Percentiles rank a stretch among this genome's conserved stretches.
Evolutionary conservation across 2,888 invertebrate genomes (phyloP).

Genomic region (Neoitamus cyanurus): DNA sequence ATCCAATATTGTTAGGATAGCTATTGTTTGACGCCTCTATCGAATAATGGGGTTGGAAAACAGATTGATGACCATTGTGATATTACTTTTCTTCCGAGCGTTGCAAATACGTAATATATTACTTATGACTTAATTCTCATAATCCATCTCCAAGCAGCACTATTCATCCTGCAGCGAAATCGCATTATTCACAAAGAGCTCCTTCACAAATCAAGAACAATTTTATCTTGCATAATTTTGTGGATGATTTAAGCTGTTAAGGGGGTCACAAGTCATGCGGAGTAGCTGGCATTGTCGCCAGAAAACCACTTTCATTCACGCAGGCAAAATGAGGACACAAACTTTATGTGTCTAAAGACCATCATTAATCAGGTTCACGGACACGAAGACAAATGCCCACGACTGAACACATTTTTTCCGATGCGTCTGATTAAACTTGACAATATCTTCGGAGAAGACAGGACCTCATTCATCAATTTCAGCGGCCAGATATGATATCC

Average conservation of each 20-base stretch:
- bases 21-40: not conserved
- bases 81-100: not conserved
- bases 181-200: not conserved
- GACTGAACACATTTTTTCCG: not conserved
- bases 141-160: not conserved
- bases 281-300: not conserved
- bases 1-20: not conserved
- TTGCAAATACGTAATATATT: not conserved
- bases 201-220: not conserved
- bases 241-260: not conserved
- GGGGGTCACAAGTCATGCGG: not conserved
- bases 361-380: not conserved
- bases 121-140: not conserved
- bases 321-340: not conserved
- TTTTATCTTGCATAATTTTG: slow-evolving; percentile 5
- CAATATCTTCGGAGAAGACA: not conserved
- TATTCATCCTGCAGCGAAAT: not conserved
- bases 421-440: not conserved
- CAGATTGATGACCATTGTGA: not conserved
- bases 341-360: not conserved
- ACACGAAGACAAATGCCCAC: not conserved
- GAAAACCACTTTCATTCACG: not conserved
- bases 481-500: not conserved
- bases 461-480: not conserved
- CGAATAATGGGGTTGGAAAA: not conserved